These are phyloP conservation scores for Loxodonta africana DNA, from an alignment of 2,113 vertebrate species.

Conservation along the genomic window DNA sequence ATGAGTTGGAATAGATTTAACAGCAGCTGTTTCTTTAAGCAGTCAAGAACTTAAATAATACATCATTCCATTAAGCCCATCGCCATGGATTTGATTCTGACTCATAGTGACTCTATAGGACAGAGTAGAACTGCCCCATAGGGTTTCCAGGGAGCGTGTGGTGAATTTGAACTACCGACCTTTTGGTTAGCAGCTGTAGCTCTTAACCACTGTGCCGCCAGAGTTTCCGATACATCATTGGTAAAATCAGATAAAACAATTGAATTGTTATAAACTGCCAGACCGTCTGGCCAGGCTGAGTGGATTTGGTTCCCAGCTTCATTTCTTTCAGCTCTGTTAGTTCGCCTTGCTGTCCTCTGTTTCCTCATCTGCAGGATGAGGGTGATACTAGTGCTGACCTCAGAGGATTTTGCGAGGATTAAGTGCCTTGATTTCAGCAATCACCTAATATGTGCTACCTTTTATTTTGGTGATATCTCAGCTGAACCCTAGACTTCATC, in stretches of 20 bases:
- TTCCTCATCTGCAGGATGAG: not conserved
- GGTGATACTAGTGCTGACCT: not conserved
- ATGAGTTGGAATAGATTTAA: not conserved
- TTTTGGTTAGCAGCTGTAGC: too few relatives aligned
- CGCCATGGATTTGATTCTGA: too few relatives aligned
- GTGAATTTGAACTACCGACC: too few relatives aligned
- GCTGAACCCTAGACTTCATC: not conserved
- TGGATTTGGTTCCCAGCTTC: not conserved
- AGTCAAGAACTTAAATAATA: not conserved
- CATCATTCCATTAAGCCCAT: not conserved
- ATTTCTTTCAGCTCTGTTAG: not conserved
- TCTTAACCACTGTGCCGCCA: too few relatives aligned
- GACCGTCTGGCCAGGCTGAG: not conserved
- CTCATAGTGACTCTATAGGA: too few relatives aligned
- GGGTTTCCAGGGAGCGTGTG: too few relatives aligned
- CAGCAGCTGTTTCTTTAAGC: not conserved
- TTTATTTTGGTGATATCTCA: not conserved
- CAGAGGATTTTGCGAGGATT: not conserved
- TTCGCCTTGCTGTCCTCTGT: not conserved
- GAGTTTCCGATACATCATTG: not conserved
- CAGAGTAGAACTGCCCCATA: too few relatives aligned
- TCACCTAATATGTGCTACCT: not conserved
- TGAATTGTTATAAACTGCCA: not conserved
- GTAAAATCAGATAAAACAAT: not conserved
- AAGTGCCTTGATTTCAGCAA: not conserved